A percentile compares a stretch with the other conserved stretches of the same genome.
Evolutionary conservation across 1,140 invertebrate species (phyloP).

Genomic region (Solenopsis fugax): DNA sequence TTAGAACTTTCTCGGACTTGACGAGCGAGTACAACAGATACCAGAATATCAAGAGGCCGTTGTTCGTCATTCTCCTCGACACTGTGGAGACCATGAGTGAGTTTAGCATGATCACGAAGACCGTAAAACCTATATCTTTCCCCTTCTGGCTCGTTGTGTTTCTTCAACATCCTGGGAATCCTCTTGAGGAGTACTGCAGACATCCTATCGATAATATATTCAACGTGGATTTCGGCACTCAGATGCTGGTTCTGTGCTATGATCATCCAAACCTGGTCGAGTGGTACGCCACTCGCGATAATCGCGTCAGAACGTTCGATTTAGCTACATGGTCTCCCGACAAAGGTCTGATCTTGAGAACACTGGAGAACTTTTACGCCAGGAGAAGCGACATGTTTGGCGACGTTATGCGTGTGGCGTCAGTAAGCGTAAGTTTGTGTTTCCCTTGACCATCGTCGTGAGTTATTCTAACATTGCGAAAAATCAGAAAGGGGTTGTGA

Average conservation of each 20-base stretch:
- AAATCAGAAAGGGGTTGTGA: neutral
- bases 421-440: slow-evolving; percentile 65
- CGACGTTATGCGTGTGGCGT: slow-evolving; percentile 61
- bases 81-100: slow-evolving; percentile 41
- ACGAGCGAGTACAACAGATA: slow-evolving; percentile 41
- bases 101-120: slow-evolving; percentile 54
- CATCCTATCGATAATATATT: slow-evolving; percentile 66
- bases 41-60: slow-evolving; percentile 36
- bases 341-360: slow-evolving; percentile 17
- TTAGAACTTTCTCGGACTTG: slow-evolving; percentile 61
- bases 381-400: slow-evolving; percentile 70
- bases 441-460: neutral
- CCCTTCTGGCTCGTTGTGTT: slow-evolving; percentile 76
- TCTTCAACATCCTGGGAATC: neutral
- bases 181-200: slow-evolving; percentile 52
- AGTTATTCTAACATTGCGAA: neutral
- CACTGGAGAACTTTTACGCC: slow-evolving; percentile 48
- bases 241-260: slow-evolving; percentile 74
- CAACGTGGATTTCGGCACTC: slow-evolving; percentile 68
- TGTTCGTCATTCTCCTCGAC: slow-evolving; percentile 73
- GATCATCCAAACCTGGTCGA: slow-evolving; percentile 59
- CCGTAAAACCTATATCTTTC: slow-evolving; percentile 64
- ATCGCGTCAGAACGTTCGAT: slow-evolving; percentile 48
- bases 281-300: slow-evolving; percentile 70
- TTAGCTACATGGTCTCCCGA: slow-evolving; percentile 70